A percentile compares a stretch with the other conserved stretches of the same genome.
Evolutionary conservation across 64 coral and sea anemone species (phyloP).

Genomic region (Stylophora pistillata): DNA sequence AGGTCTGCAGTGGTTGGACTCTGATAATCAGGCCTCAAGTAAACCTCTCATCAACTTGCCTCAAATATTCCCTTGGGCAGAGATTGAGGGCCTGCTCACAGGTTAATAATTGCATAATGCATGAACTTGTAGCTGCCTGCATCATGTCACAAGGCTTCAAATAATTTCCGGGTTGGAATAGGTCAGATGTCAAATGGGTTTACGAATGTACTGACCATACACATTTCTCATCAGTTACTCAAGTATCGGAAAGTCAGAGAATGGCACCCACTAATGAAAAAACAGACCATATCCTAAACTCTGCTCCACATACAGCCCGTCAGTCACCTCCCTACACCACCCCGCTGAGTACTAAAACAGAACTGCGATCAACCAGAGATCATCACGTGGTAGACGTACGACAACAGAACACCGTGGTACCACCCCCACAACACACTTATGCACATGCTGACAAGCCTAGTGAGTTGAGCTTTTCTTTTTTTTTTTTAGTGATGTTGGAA

Average conservation of each 20-base stretch:
- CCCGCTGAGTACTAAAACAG: constrained; percentile 43
- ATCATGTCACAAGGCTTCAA: no score
- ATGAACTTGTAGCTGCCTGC: no score
- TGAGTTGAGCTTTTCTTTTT: neutral
- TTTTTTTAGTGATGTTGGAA: no score
- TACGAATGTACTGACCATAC: no score
- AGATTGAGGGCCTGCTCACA: no score
- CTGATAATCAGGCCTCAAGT: no score
- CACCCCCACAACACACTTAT: constrained; percentile 40
- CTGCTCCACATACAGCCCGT: neutral
- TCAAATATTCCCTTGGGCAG: no score
- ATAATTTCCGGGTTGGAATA: no score
- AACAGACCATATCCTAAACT: neutral
- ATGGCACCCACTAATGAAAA: neutral
- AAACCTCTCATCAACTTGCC: no score
- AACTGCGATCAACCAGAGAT: constrained; percentile 34
- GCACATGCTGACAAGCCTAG: constrained; percentile 44
- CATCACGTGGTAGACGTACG: constrained; percentile 58
- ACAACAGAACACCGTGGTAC: constrained; percentile 29
- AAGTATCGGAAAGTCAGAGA: neutral
- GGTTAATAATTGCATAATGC: no score
- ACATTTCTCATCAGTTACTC: neutral
- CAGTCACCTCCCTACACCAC: constrained; percentile 20
- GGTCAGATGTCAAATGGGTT: no score
- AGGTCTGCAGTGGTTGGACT: no score